Conservation (phyloP, 2,797 vertebrate species). For the Trachops cirrhosus region DNA sequence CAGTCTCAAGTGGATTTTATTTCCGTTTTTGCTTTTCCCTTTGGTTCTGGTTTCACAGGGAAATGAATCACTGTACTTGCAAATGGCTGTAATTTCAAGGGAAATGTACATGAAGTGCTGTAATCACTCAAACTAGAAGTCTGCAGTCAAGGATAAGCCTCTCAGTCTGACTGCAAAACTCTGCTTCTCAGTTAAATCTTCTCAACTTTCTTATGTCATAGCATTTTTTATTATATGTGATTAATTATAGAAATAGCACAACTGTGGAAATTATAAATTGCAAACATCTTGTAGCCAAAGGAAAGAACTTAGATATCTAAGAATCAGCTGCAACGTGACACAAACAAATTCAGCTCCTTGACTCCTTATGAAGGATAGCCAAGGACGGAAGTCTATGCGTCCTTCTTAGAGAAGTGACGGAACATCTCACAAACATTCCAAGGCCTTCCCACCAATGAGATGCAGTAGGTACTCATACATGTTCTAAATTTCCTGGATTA, state of each 20-base stretch:
- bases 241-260: neutral
- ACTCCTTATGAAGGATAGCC: neutral
- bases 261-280: neutral
- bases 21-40: neutral
- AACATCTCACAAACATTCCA: neutral
- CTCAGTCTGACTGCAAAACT: neutral
- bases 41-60: neutral
- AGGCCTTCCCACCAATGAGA: neutral
- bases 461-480: neutral
- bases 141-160: neutral
- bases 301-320: neutral
- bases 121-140: neutral
- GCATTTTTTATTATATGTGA: neutral
- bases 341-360: neutral
- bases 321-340: neutral
- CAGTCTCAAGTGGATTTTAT: neutral
- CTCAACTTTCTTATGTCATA: neutral
- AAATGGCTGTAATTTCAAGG: neutral
- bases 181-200: neutral
- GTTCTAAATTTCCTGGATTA: neutral
- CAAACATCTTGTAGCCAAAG: neutral
- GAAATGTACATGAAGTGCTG: slow-evolving; percentile 11
- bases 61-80: neutral
- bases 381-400: neutral
- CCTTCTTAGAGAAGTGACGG: neutral